Evolutionary conservation across 2,113 vertebrate species (phyloP), one percentile per base, ranked within the genome.

Genomic region (Neodon shergylaensis): DNA sequence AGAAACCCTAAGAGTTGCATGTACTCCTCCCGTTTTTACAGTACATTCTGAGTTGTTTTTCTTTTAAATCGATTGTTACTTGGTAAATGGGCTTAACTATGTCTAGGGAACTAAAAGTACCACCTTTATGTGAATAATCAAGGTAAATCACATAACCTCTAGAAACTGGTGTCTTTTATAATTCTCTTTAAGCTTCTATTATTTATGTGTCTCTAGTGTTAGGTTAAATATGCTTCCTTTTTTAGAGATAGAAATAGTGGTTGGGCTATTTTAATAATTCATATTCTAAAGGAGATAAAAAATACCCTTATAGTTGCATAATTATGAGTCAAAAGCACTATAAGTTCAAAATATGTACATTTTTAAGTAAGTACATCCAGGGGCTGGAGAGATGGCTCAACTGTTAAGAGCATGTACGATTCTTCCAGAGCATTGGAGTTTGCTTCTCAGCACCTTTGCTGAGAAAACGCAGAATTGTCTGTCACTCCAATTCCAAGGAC

Each of bases 181-280:
- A 72, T 90, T 96, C 54, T 94, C 68, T 16, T 88, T 89, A 96
- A 94, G 36, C 42, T 91, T 33, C 52, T 83, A 42, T n/a, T 91
- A 94, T 88, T 91, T 93, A 89, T 49, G 76, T 5, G 73, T 58
- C 24, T 96, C 83, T 58, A 21, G 33, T 94, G n/a, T 89, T 88
- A 94, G 22, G 91, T 61, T 79, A 81, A 87, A 93, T 88, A 61
- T 91, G 61, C 47, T 96, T 96, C 77, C 31, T 88, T 94, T 94
- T 88, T 95, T 91, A 94, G 33, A 92, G 47, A 91, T 31, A 91
- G 63, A 84, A 96, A 82, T 66, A 73, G 19, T 95, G 36, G 26
- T 81, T 83, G 74, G 54, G 52, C 76, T 36, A 87, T 95, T 95
- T 97, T 92, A 94, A 91, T 89, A 97, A 86, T 82, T 96, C 63